These are phyloP conservation scores for Paratrypauchen microcephalus DNA, from an alignment of 2,797 vertebrate genomes.

Conservation along the genomic window DNA sequence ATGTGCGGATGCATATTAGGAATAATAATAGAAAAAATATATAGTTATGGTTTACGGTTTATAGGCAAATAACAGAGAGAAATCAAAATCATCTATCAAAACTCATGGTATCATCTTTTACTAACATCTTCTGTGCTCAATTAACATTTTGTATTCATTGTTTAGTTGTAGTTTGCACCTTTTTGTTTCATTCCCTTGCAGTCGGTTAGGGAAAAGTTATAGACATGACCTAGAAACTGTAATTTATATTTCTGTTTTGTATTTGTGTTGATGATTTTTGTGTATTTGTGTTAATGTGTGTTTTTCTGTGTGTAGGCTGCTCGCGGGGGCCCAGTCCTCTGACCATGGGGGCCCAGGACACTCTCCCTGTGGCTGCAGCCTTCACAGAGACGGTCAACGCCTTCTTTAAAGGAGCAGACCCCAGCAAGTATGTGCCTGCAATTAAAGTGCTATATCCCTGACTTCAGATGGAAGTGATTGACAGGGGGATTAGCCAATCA, in stretches of 20 bases:
- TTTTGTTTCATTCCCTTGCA: slow-evolving; percentile 37
- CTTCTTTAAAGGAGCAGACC: slow-evolving; percentile 96
- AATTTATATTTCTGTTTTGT: neutral
- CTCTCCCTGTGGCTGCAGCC: slow-evolving; percentile 93
- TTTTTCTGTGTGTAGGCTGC: slow-evolving; percentile 80
- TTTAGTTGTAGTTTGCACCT: slow-evolving; percentile 26
- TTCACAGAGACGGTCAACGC: slow-evolving; percentile 97
- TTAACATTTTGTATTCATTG: slow-evolving; percentile 17
- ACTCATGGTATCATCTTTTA: slow-evolving; percentile 29
- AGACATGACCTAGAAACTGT: slow-evolving; percentile 1
- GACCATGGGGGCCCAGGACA: slow-evolving; percentile 98
- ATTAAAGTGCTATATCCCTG: too few species aligned
- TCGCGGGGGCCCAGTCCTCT: slow-evolving; percentile 96
- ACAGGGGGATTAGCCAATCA: too few species aligned
- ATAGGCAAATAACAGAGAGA: slow-evolving; percentile 65
- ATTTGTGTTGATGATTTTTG: slow-evolving; percentile 9
- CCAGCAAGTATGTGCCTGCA: slow-evolving; percentile 86
- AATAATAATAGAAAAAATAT: neutral
- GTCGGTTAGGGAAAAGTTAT: slow-evolving; percentile 28
- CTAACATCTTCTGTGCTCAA: slow-evolving; percentile 45
- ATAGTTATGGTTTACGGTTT: slow-evolving; percentile 26
- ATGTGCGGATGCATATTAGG: neutral
- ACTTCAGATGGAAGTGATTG: too few species aligned
- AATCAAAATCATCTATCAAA: slow-evolving; percentile 25
- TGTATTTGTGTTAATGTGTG: slow-evolving; percentile 13